phyloP scores from a whole-genome alignment of 2,113 vertebrate species.

The Macquaria australasica region DNA sequence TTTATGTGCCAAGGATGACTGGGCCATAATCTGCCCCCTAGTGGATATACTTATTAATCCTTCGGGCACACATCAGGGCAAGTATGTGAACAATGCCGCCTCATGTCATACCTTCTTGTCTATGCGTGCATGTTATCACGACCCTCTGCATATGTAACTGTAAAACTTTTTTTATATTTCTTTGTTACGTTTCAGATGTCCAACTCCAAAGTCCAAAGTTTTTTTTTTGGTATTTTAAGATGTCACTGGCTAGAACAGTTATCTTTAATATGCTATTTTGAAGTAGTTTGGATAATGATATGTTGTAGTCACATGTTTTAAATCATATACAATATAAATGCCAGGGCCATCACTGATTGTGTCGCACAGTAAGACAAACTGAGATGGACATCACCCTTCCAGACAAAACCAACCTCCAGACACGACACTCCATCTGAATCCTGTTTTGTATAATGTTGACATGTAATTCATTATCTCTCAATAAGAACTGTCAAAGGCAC shows the following conservation, averaged over 20 bases:
- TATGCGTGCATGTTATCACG: too few relatives aligned
- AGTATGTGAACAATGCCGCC: too few relatives aligned
- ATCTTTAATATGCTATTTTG: background rate
- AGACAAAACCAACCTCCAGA: slow-evolving; percentile 3
- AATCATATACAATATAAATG: background rate
- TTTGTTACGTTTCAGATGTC: too few relatives aligned
- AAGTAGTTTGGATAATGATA: background rate
- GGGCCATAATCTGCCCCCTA: too few relatives aligned
- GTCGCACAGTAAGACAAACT: background rate
- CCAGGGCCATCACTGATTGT: background rate
- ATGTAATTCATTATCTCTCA: slow-evolving; percentile 61
- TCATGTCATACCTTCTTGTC: too few relatives aligned
- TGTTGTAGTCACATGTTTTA: background rate
- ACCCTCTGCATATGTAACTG: too few relatives aligned
- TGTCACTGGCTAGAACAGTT: background rate
- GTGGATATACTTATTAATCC: too few relatives aligned
- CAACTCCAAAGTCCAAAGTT: too few relatives aligned
- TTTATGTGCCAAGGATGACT: too few relatives aligned
- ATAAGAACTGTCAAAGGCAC: slow-evolving; percentile 47
- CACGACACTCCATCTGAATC: slow-evolving; percentile 39
- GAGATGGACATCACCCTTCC: slow-evolving; percentile 6
- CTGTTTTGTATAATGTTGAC: slow-evolving; percentile 36
- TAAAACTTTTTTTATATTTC: too few relatives aligned
- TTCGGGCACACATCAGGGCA: too few relatives aligned
- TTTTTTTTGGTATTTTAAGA: background rate